Percentiles rank a stretch among this genome's conserved stretches.
Conservation (phyloP, 2,888 invertebrate genomes). For the Drosophila flavopinicola region DNA sequence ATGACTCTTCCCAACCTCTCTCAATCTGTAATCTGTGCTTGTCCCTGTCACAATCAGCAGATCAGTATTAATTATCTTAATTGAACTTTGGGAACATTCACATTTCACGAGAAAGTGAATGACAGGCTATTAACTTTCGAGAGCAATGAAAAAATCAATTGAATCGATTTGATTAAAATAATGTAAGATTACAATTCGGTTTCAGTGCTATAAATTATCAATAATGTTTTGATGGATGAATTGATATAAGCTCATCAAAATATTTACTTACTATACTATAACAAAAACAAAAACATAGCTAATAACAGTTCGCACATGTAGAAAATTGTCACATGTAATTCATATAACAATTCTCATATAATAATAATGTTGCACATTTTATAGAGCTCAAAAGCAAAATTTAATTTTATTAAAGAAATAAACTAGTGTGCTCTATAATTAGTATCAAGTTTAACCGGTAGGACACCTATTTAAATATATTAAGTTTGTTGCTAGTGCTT, state of each 20-base stretch:
- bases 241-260: neutral
- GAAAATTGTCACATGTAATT: no score
- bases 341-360: no score
- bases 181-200: constrained; percentile 2
- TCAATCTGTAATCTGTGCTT: neutral
- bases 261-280: neutral
- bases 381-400: no score
- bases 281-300: neutral
- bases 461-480: no score
- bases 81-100: constrained; percentile 1
- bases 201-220: neutral
- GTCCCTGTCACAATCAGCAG: constrained; percentile 9
- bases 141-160: constrained; percentile 16
- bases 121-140: constrained; percentile 16
- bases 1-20: neutral
- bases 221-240: neutral
- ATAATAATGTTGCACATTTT: no score
- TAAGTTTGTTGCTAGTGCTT: no score
- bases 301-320: neutral
- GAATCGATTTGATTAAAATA: neutral
- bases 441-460: no score
- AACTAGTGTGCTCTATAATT: no score
- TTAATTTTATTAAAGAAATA: no score
- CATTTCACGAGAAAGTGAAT: constrained; percentile 13
- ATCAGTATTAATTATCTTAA: neutral